Base-by-base conservation (phyloP, 1,140 invertebrate species). In the Lepidotrigona ventralis region DNA sequence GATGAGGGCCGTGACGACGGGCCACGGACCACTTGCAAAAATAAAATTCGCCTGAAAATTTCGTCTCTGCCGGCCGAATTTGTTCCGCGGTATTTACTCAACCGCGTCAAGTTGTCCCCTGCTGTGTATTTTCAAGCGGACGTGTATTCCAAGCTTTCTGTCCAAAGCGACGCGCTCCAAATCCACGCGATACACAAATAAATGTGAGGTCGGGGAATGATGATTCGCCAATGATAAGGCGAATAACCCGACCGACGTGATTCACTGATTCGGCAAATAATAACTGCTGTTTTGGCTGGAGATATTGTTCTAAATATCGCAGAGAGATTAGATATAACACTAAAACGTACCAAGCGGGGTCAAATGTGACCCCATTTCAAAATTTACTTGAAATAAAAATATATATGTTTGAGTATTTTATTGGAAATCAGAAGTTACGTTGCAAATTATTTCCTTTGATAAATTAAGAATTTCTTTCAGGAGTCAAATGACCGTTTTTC, bases 21-120 rank as follows among this genome's bases (percentile, higher is more conserved):
- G 39, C 33, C 5, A 9, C 15, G 39, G 76, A n/a, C n/a, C 76
- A 80, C 39, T 84, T 80, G 68, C 33, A 54, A 86, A 87, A 87
- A 87, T 84, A 87, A 87, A 66, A 84, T 64, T 64, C 81, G 73
- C 58, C 71, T 74, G 17, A 53, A 74, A 46, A 46, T 46, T 46
- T 46, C 19, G 68, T 29, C 63, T 46, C 33, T 33, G 33, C 33
- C 33, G 33, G 33, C 33, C 33, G 33, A 33, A 81, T 82, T 73
- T 78, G 68, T 60, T 23, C 11, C 33, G 19, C 33, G 63, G 26
- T 81, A 53, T 79, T 85, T 86, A 46, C 68, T n/a, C 19, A 63
- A 70, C 72, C 39, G 9, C 6, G 14, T 51, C 73, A 26, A 26
- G 17, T 54, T 77, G 83, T 86, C 81, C 54, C 39, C 39, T 0